Conservation (phyloP, 1,140 invertebrate species). For the Portunus trituberculatus region DNA sequence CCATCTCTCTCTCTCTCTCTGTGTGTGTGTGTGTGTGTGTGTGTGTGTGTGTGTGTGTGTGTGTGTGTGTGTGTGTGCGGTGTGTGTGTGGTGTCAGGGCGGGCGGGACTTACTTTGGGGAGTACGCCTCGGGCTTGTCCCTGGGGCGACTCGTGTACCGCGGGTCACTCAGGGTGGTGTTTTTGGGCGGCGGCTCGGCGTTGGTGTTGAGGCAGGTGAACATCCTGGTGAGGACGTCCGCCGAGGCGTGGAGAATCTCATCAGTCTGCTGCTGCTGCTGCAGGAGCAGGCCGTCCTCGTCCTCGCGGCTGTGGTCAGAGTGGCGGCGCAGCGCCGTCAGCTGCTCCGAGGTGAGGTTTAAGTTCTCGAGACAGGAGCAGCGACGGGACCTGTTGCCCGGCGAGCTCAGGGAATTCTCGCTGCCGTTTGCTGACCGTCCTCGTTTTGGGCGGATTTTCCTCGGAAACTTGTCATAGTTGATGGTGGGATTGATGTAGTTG, state of each 20-base stretch:
- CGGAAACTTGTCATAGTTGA: constrained; percentile 79
- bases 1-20: too few relatives aligned
- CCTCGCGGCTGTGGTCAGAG: constrained; percentile 62
- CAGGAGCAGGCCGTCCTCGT: constrained; percentile 36
- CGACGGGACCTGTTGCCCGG: constrained; percentile 55
- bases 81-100: neutral
- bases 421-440: constrained; percentile 46
- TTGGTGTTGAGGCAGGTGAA: constrained; percentile 70
- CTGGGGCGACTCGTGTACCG: constrained; percentile 44
- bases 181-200: constrained; percentile 58
- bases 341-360: constrained; percentile 67
- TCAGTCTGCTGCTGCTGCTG: constrained; percentile 65
- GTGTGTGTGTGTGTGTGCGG: constrained; percentile 46
- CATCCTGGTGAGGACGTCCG: constrained; percentile 72
- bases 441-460: constrained; percentile 73
- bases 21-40: too few relatives aligned
- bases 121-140: neutral
- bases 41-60: neutral
- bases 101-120: constrained; percentile 53
- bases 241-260: constrained; percentile 58
- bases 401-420: constrained; percentile 60
- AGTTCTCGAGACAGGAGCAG: constrained; percentile 66
- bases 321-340: constrained; percentile 58
- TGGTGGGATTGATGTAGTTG: constrained; percentile 78
- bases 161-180: neutral